Evolutionary conservation across 2,888 invertebrate genomes (phyloP).

Genomic region (Uloborus plumipes): DNA sequence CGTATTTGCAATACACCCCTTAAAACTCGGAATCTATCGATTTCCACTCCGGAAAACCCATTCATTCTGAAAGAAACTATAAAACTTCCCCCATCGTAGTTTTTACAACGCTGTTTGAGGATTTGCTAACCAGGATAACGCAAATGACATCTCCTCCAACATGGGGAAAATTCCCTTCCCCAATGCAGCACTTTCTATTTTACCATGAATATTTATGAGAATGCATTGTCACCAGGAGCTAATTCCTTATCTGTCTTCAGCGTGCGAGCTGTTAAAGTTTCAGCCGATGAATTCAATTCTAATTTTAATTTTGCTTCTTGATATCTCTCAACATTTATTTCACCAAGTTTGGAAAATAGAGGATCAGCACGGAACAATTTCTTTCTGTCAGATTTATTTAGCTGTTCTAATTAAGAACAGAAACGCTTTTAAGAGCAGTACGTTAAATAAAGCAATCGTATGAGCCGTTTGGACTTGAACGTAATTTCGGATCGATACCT

Average conservation of each 20-base stretch:
- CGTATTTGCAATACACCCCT: no score
- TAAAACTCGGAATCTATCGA: no score
- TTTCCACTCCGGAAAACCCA: no score
- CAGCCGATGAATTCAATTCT: slow-evolving; percentile 18
- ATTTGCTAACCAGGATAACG: no score
- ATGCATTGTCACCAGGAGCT: not conserved
- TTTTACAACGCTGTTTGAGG: no score
- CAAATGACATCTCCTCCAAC: no score
- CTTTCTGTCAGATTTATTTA: no score
- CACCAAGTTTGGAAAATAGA: not conserved
- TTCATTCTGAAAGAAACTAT: not conserved
- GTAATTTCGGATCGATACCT: slow-evolving; percentile 45
- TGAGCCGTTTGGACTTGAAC: slow-evolving; percentile 42
- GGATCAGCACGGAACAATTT: no score
- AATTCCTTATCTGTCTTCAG: not conserved
- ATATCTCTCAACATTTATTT: slow-evolving; percentile 9
- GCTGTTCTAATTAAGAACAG: slow-evolving; percentile 41
- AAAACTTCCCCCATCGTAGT: not conserved
- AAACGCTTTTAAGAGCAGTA: slow-evolving; percentile 14
- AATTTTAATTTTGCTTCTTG: slow-evolving; percentile 32
- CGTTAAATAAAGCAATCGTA: slow-evolving; percentile 50
- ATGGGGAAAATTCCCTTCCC: not conserved
- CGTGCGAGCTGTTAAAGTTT: slow-evolving; percentile 5
- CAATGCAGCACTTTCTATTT: not conserved
- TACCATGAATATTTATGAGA: slow-evolving; percentile 36